Evolutionary conservation across 2,113 vertebrate species (phyloP).

Genomic region (Phodopus roborovskii): DNA sequence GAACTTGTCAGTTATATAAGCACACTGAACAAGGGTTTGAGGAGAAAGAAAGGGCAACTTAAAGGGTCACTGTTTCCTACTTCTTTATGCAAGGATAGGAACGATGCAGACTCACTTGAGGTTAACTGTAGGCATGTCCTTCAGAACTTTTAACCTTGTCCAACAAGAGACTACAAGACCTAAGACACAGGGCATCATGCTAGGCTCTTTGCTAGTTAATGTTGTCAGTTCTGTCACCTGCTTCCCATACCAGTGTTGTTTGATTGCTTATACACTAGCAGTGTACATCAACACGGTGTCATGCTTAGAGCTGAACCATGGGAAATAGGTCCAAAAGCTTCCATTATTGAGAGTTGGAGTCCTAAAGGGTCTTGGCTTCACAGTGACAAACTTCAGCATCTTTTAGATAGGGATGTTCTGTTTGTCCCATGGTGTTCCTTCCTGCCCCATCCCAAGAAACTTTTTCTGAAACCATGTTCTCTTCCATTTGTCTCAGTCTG

Average conservation of each 20-base stretch:
- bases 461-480: neutral
- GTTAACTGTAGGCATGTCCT: rapidly evolving
- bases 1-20: neutral
- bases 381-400: neutral
- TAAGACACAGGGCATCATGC: neutral
- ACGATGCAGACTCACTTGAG: neutral
- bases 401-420: neutral
- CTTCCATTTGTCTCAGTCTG: neutral
- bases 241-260: neutral
- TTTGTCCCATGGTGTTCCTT: neutral
- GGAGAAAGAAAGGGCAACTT: neutral
- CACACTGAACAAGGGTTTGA: neutral
- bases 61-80: neutral
- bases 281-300: neutral
- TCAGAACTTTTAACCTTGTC: neutral
- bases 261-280: neutral
- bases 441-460: neutral
- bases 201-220: neutral
- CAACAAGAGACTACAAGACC: neutral
- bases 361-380: neutral
- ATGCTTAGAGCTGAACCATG: neutral
- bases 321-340: neutral
- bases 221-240: neutral
- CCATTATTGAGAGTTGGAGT: neutral
- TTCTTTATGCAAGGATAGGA: neutral